Evolutionary conservation across 2,888 invertebrate species (phyloP).

Genomic region (Xestia c-nigrum): DNA sequence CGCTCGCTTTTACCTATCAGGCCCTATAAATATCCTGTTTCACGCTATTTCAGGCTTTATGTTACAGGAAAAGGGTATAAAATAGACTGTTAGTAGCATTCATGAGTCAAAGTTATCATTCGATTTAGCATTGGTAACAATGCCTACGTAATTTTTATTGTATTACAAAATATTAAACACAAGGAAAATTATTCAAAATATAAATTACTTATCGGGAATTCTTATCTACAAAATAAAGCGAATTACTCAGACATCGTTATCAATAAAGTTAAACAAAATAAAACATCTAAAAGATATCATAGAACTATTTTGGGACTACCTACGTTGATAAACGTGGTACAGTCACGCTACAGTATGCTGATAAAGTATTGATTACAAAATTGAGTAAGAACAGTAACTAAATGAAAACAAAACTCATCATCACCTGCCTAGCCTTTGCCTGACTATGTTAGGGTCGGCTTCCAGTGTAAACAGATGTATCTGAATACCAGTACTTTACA

Average conservation of each 20-base stretch:
- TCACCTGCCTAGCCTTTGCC: not conserved
- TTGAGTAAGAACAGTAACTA: not conserved
- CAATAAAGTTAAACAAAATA: conserved; percentile 27
- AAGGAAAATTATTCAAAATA: conserved; percentile 24
- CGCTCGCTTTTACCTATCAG: conserved; percentile 11
- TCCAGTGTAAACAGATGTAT: not conserved
- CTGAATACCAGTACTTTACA: not conserved
- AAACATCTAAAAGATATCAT: conserved; percentile 19
- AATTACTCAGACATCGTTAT: conserved; percentile 28
- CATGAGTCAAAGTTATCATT: conserved; percentile 15
- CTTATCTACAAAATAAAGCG: conserved; percentile 20
- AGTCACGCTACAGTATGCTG: conserved; percentile 31
- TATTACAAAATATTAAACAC: not conserved
- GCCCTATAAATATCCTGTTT: not conserved
- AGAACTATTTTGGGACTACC: conserved; percentile 17
- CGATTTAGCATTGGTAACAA: conserved; percentile 18
- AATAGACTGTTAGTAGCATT: not conserved
- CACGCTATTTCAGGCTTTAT: conserved; percentile 13
- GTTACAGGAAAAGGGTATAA: rapidly evolving
- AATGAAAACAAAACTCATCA: not conserved
- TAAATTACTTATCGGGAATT: not conserved
- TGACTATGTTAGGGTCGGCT: not conserved
- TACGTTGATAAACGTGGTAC: conserved; percentile 21
- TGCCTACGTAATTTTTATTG: not conserved
- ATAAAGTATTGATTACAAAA: conserved; percentile 20